These are phyloP conservation scores for Endomychus coccineus DNA, from an alignment of 2,888 invertebrate genomes.

Conservation along the genomic window DNA sequence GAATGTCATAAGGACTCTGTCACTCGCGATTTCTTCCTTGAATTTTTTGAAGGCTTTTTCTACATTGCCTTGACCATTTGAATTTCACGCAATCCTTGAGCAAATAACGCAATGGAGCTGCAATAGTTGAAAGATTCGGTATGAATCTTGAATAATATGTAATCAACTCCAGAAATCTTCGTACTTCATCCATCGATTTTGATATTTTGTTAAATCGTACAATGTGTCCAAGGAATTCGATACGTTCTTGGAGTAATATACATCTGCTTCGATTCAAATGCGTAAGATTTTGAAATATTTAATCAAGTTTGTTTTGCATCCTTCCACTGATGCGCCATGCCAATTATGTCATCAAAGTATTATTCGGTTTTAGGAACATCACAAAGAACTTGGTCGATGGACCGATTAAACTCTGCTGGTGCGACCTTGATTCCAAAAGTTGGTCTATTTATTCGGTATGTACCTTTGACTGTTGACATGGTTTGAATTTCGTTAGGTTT, in stretches of 20 bases:
- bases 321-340: neutral
- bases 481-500: neutral
- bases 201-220: neutral
- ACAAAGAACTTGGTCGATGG: neutral
- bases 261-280: neutral
- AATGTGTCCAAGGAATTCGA: conserved; percentile 1
- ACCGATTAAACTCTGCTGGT: neutral
- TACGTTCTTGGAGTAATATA: neutral
- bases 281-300: neutral
- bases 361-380: neutral
- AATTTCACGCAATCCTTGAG: neutral
- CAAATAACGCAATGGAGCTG: neutral
- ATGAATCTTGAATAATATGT: conserved; percentile 1
- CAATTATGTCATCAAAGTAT: conserved; percentile 1
- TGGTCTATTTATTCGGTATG: neutral
- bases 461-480: neutral
- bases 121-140: neutral
- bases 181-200: neutral
- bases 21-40: neutral
- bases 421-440: neutral
- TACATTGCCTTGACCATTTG: conserved; percentile 1
- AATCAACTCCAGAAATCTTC: neutral
- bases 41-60: neutral
- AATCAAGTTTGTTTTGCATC: neutral
- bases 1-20: neutral